Conservation (phyloP, 2,113 vertebrate species). For the Maccullochella peelii region DNA sequence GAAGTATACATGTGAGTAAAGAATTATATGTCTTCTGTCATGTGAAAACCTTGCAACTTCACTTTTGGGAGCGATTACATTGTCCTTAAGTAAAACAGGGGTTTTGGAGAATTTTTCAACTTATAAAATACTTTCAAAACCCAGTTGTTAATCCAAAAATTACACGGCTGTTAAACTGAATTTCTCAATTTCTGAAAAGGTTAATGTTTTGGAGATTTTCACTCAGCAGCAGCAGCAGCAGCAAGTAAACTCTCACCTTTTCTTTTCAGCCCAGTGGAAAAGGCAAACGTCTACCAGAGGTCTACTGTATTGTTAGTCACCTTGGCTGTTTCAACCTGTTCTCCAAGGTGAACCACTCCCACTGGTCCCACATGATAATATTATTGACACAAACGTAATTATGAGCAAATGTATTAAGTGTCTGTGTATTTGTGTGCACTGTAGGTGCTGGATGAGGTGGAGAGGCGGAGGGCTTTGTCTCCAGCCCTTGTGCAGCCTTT, state of each 20-base stretch:
- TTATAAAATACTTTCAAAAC: not conserved
- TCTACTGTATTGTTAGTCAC: conserved; percentile 94
- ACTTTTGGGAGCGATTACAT: no score
- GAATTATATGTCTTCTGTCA: no score
- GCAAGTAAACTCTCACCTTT: not conserved
- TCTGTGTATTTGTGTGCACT: not conserved
- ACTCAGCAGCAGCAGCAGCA: not conserved
- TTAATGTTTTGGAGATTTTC: not conserved
- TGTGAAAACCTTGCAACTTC: not conserved
- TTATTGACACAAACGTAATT: not conserved
- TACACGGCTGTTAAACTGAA: not conserved
- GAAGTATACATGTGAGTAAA: not conserved
- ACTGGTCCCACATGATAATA: not conserved
- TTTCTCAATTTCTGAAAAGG: not conserved
- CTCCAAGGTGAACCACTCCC: conserved; percentile 86
- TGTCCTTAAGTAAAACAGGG: no score
- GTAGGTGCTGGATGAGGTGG: conserved; percentile 93
- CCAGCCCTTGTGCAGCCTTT: conserved; percentile 94
- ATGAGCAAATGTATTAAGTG: not conserved
- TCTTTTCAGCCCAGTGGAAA: conserved; percentile 88
- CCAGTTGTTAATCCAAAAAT: not conserved
- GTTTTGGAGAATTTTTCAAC: no score
- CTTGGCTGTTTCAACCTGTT: conserved; percentile 95
- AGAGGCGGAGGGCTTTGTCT: conserved; percentile 91
- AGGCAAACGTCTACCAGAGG: conserved; percentile 92